phyloP scores from a whole-genome alignment of 2,888 invertebrate species.

The Ectemnius continuus region DNA sequence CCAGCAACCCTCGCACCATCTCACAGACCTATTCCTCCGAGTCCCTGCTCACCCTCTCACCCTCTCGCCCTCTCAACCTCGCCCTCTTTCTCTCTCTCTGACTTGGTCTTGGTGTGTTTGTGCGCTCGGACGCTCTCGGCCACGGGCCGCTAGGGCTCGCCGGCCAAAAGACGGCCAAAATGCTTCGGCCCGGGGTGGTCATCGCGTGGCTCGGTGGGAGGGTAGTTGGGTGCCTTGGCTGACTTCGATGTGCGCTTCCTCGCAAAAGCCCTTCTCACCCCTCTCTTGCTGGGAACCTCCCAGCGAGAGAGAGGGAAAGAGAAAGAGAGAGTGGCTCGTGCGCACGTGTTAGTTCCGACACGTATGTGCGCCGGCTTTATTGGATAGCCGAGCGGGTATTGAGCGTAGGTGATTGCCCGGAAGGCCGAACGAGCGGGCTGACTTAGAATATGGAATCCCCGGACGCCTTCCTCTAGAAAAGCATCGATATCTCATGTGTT shows the following conservation, averaged over 20 bases:
- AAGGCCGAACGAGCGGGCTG: constrained; percentile 51
- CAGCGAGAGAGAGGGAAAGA: no score
- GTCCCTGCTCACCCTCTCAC: neutral
- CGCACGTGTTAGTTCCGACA: constrained; percentile 13
- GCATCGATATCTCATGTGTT: no score
- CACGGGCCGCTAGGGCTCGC: constrained; percentile 49
- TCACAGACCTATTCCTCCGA: constrained; percentile 55
- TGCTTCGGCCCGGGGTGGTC: constrained; percentile 62
- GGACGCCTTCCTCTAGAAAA: no score
- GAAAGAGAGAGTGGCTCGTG: neutral
- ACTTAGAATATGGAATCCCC: constrained; percentile 54
- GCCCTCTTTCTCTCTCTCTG: no score
- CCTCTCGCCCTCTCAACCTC: no score
- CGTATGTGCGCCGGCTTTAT: constrained; percentile 51
- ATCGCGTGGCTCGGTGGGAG: constrained; percentile 50
- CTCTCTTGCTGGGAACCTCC: no score
- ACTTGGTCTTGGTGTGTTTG: constrained; percentile 2
- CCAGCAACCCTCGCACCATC: constrained; percentile 67
- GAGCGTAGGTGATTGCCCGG: constrained; percentile 68
- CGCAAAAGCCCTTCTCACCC: no score
- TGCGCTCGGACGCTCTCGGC: constrained; percentile 24
- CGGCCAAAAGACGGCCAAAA: constrained; percentile 74
- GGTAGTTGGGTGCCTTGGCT: constrained; percentile 36
- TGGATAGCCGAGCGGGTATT: constrained; percentile 68
- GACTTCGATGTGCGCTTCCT: constrained; percentile 35